Conservation (phyloP, 2,888 invertebrate species). For the Deilephila porcellus region DNA sequence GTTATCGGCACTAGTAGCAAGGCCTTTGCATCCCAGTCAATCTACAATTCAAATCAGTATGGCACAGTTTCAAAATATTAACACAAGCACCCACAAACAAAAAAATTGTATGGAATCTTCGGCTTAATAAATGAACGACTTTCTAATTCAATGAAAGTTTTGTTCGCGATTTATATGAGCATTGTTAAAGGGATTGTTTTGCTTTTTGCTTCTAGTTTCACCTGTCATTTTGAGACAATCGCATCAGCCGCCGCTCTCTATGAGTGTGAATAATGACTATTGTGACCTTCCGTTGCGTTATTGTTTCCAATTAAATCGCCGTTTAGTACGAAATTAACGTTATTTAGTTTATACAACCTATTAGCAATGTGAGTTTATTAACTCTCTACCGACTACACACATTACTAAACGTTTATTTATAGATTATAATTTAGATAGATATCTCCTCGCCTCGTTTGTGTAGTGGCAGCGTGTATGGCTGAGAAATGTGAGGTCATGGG, state of each 20-base stretch:
- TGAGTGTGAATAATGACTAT: slow-evolving; percentile 42
- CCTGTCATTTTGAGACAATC: slow-evolving; percentile 42
- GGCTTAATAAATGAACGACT: slow-evolving; percentile 44
- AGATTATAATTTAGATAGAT: too few species aligned
- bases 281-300: slow-evolving; percentile 28
- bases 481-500: too few species aligned
- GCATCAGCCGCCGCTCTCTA: slow-evolving; percentile 42
- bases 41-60: slow-evolving; percentile 10
- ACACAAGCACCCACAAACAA: not conserved
- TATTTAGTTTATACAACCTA: not conserved
- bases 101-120: slow-evolving; percentile 18
- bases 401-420: too few species aligned
- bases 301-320: slow-evolving; percentile 4
- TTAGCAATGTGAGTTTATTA: too few species aligned
- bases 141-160: slow-evolving; percentile 55
- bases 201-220: slow-evolving; percentile 54
- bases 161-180: slow-evolving; percentile 34
- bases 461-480: too few species aligned
- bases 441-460: too few species aligned
- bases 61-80: slow-evolving; percentile 24
- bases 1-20: not conserved
- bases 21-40: slow-evolving; percentile 6
- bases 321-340: slow-evolving; percentile 9
- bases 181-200: slow-evolving; percentile 53
- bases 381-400: too few species aligned